Base-by-base conservation (phyloP, 2,113 vertebrate genomes). In the Chrysochloris asiatica region DNA sequence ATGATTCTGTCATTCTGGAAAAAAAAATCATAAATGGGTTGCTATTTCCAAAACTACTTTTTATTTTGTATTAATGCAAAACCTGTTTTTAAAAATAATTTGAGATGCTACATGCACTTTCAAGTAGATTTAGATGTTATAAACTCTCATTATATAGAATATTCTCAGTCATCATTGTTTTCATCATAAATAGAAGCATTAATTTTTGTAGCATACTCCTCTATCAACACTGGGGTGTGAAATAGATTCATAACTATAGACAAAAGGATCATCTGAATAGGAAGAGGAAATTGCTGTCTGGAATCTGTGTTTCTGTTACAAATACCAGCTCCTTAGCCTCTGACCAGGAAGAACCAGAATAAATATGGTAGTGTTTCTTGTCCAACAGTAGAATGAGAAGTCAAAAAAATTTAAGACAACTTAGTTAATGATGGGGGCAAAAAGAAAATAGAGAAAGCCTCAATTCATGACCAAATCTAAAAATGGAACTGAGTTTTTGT, bases 171-270 rank as follows among this genome's bases (percentile, higher is more conserved):
- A 75, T 83, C 16, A 80, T 47, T 86, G 19, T 91, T 90, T 92
- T 83, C 43, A 91, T 69, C 38, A 82, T 71, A 87, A 90, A 90
- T 50, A 43, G 89, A 92, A 54, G 52, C 77, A 88, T 76, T 43
- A 22, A 13, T 75, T 87, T 85, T 83, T 78, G 43, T 78, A 81
- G 43, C 43, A 88, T 75, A 82, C 72, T 72, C 41, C 33, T 83
- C 28, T 78, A 83, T 56, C 36, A 91, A 83, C 21, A 79, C 22
- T 89, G 54, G 88, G 45, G n/a, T 80, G 19, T 43, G 76, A 93
- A 92, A 77, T 88, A 93, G 48, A 52, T 91, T 89, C 38, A 87
- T 82, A 83, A 81, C 83, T 87, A 87, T 11, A 89, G 82, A 52
- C 72, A 84, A 72, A 90, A 33, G 43, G 43, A 86, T 86, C 16